These are phyloP conservation scores for Prionace glauca DNA, from an alignment of 2,797 vertebrate species.

Conservation along the genomic window DNA sequence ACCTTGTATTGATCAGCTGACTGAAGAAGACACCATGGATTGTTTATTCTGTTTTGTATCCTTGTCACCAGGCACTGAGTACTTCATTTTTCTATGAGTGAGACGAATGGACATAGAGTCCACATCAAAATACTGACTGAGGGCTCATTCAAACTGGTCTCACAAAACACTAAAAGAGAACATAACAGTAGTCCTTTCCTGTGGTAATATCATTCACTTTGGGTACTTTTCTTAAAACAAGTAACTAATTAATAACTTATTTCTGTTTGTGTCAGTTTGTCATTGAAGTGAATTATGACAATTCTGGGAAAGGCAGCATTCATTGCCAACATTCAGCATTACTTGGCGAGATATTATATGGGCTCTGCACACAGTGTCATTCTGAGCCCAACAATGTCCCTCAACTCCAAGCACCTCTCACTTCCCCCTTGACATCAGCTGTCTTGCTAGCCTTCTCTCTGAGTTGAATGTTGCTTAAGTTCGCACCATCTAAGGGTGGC, in stretches of 20 bases:
- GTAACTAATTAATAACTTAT: neutral
- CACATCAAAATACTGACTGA: neutral
- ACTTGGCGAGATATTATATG: neutral
- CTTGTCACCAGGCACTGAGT: neutral
- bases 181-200: slow-evolving; percentile 8
- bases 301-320: neutral
- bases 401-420: neutral
- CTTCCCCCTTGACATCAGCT: neutral
- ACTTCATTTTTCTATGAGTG: neutral
- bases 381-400: neutral
- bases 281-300: slow-evolving; percentile 8
- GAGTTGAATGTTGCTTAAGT: neutral
- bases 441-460: neutral
- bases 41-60: neutral
- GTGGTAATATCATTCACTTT: slow-evolving; percentile 1
- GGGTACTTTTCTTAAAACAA: neutral
- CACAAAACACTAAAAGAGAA: neutral
- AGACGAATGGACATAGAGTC: neutral
- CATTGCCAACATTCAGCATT: neutral
- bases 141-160: neutral
- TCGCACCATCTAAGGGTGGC: neutral
- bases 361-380: neutral
- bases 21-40: neutral
- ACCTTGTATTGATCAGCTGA: neutral
- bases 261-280: neutral